Evolutionary conservation across 2,113 vertebrate genomes (phyloP), one percentile per base, ranked within the genome.

Genomic region (Eclectus roratus): DNA sequence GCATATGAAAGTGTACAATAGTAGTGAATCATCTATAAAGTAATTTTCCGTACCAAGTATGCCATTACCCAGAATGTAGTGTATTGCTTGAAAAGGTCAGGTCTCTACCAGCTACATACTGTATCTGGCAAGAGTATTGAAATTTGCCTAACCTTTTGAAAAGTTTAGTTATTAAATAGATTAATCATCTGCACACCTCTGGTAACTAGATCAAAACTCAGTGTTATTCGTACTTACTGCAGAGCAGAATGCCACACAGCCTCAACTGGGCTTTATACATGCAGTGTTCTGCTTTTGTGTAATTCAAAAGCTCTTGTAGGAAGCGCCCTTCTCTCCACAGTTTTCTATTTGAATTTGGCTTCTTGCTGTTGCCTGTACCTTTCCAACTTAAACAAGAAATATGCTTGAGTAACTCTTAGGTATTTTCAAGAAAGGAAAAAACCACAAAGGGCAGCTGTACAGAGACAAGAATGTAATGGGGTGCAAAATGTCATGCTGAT

Each of bases 31-130:
- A 93, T 80, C 66, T 52, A 35, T 73, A 60, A 76, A 58, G 35
- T 83, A 28, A 80, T 88, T 85, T 88, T 94, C 25, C 27, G 50
- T 68, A 63, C 53, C 58, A 73, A 63, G 61, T 53, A 10, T 85
- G 71, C 71, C 56, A 31, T 80, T 83, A 83, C 49, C 66, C 79
- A 70, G 63, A 85, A 80, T 17, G 37, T 66, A 50, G 68, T 85
- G 18, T 70, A 47, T 85, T 96, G 55, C 78, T 88, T 77, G 66
- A 73, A 96, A 91, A 93, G 87, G 70, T 89, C 37, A 85, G 44
- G 43, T 58, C 71, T 61, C 21, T 91, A 23, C 71, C 63, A 94
- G 85, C 71, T 93, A 66, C n/a, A n/a, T 50, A 24, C 15, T 4
- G 50, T 81, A 61, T 81, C 66, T 82, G 77, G 31, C 70, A 87